Evolutionary conservation across 2,888 invertebrate species (phyloP).

Genomic region (Molanna angustata): DNA sequence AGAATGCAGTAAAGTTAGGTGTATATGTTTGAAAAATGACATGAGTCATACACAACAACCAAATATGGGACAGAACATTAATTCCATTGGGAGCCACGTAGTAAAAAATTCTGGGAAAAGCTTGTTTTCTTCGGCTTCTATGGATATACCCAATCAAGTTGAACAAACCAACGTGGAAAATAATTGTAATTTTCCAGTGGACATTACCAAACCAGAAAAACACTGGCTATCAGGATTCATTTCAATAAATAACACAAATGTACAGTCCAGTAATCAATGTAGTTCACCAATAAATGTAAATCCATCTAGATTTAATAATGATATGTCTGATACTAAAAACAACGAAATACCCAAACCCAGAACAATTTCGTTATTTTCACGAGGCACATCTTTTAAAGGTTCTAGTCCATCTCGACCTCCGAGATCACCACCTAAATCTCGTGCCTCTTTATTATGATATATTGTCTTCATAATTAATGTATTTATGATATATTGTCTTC

Average conservation of each 20-base stretch:
- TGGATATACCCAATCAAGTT: too few species aligned
- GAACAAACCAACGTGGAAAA: too few species aligned
- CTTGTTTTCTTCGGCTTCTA: too few species aligned
- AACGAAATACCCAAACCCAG: not conserved
- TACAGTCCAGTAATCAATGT: not conserved
- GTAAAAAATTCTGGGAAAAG: too few species aligned
- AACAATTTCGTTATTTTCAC: not conserved
- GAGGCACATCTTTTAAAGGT: not conserved
- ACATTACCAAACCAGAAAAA: not conserved
- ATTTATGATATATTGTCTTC: not conserved
- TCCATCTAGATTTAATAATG: not conserved
- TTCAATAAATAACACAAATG: not conserved
- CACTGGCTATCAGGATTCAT: not conserved
- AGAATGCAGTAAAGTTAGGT: conserved; percentile 67
- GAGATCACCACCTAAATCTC: not conserved
- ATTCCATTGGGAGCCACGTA: not conserved
- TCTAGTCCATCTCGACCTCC: not conserved
- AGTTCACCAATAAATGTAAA: not conserved
- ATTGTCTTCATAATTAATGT: not conserved
- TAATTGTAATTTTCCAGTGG: too few species aligned
- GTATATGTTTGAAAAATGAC: conserved; percentile 49
- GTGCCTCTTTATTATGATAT: not conserved
- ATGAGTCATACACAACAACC: not conserved
- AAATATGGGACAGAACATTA: not conserved
- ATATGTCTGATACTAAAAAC: not conserved